Evolutionary conservation across 2,113 vertebrate genomes (phyloP), one percentile per base, ranked within the genome.

Genomic region (Myiagra hebetior): DNA sequence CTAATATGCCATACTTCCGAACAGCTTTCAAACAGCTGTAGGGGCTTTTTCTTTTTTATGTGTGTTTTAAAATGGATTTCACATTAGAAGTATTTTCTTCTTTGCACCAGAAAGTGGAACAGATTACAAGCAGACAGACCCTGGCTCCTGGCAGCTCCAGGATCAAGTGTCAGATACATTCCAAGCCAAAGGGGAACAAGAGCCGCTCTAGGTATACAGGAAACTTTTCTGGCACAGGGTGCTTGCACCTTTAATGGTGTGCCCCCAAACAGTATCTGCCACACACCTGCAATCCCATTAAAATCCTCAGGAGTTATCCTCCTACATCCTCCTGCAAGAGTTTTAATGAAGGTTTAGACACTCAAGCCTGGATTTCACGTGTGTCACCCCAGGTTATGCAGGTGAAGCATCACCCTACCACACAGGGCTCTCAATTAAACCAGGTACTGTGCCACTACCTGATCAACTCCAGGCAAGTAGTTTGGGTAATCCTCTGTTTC

Each of bases 21-120:
- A 88, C 92, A 96, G 93, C 95, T 91, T 96, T 93, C 88, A 64
- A 92, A 94, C 93, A 96, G 92, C 93, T 96, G 92, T 47, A 94
- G 73, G 42, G 60, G 11, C 26, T 42, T 65, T 85, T 64, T 60
- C 20, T 23, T 20, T 47, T 84, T 39, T 27, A 10, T 41, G 24
- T 50, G 52, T 47, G 47, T 72, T 91, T 91, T 75, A 52, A 94
- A 91, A 92, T 44, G 60, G 62, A 78, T 77, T 89, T 77, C 6
- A 11, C 85, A 77, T 90, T 91, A 56, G 59, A 93, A 93, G 62
- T 37, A 37, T 59, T 89, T 85, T 91, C 82, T 81, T 77, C 57
- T 89, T 81, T 91, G 64, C 72, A 87, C 50, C 75, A 79, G 39
- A 67, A 80, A 87, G 42, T 24, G 26, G 42, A 93, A 93, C 35